Base-by-base conservation (phyloP, 2,113 vertebrate genomes). In the Fregata magnificens region DNA sequence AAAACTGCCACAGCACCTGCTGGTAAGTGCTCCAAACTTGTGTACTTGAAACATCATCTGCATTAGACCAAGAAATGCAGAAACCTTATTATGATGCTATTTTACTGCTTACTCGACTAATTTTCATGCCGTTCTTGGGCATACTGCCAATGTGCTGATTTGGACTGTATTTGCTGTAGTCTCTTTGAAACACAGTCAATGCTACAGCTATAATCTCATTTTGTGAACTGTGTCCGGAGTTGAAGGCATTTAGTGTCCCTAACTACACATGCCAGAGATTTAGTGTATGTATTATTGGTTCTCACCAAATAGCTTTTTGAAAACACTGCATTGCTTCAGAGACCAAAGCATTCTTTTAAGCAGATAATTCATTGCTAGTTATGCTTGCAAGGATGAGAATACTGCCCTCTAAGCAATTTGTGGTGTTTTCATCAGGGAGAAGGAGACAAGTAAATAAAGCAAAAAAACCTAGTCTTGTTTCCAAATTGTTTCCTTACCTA, bases 1-100 rank as follows among this genome's bases (percentile, higher is more conserved):
- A 99, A 98, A 96, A 86, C 98, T 47, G 76, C 95, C 40, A 42
- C 96, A 19, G 82, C 93, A 74, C 97, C 98, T 4, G 4, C 98
- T 82, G 98, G 98, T 99, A 96, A 98, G 98, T 80, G 59, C 83
- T 88, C 63, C 61, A 65, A 9, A 49, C 65, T 62, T 10, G 29
- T 34, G 38, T 50, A 13, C 77, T 40, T 56, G 29, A 88, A 90
- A 80, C 11, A 29, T 10, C 66, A 29, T 47, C 82, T 85, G 28
- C 10, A 3, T 79, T 73, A 76, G 25, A 36, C 53, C 61, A 86
- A 47, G n/a, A 71, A 86, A 70, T 32, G 32, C 55, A 86, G 38
- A 72, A 87, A 74, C 53, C 10, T 80, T 77, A 22, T 53, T 55
- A 47, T 66, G 38, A 59, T 44, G 58, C 11, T 76, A 15, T 87